phyloP scores from a whole-genome alignment of 2,113 vertebrate species.

The Oreotrochilus melanogaster region DNA sequence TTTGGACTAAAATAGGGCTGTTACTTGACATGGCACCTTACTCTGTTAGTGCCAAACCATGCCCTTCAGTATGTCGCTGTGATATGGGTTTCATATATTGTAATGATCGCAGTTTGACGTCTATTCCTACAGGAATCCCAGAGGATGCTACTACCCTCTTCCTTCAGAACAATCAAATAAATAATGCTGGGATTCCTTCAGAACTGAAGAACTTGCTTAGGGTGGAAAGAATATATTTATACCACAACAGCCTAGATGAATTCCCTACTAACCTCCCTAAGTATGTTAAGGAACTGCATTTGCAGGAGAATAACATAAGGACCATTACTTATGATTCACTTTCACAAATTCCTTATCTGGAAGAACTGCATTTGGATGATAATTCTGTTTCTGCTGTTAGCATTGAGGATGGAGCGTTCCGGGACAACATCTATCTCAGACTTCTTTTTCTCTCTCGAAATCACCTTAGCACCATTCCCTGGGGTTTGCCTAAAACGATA shows the following conservation, averaged over 20 bases:
- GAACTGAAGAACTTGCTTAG: slow-evolving; percentile 90
- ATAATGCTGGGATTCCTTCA: slow-evolving; percentile 94
- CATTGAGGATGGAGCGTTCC: slow-evolving; percentile 97
- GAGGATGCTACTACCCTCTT: slow-evolving; percentile 96
- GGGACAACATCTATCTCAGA: slow-evolving; percentile 93
- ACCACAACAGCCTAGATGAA: slow-evolving; percentile 97
- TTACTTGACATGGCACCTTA: slow-evolving; percentile 90
- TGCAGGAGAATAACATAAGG: slow-evolving; percentile 98
- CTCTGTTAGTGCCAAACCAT: slow-evolving; percentile 87
- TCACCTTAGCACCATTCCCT: slow-evolving; percentile 96
- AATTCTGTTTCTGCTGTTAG: slow-evolving; percentile 98
- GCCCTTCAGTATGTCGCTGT: slow-evolving; percentile 94
- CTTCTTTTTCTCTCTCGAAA: slow-evolving; percentile 97
- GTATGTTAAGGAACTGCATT: slow-evolving; percentile 95
- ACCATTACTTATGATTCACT: slow-evolving; percentile 95
- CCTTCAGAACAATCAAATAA: slow-evolving; percentile 99
- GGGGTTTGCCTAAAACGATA: slow-evolving; percentile 94
- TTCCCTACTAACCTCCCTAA: slow-evolving; percentile 97
- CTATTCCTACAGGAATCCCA: slow-evolving; percentile 94
- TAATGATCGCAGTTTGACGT: slow-evolving; percentile 97
- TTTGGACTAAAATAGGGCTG: slow-evolving; percentile 91
- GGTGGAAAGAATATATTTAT: slow-evolving; percentile 98
- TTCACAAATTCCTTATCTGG: slow-evolving; percentile 95
- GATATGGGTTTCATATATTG: slow-evolving; percentile 98
- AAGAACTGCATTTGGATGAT: slow-evolving; percentile 98